phyloP scores from a whole-genome alignment of 1,140 invertebrate species.

The Philopotamus ludificatus region DNA sequence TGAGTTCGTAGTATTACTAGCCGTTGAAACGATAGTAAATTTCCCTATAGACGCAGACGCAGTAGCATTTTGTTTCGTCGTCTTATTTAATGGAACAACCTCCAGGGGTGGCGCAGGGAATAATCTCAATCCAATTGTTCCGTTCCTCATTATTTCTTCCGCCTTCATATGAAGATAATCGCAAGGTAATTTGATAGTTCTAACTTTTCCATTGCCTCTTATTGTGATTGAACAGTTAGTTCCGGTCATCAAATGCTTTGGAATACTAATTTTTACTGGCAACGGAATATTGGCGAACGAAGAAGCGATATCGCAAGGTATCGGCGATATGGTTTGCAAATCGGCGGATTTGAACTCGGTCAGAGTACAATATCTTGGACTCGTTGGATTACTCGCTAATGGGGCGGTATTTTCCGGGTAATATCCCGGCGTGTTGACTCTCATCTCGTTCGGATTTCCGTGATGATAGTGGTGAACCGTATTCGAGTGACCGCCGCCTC shows the following conservation, averaged over 20 bases:
- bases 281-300: constrained; percentile 19
- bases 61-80: too few species aligned
- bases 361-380: constrained; percentile 28
- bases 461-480: constrained; percentile 8
- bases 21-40: too few species aligned
- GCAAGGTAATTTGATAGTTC: constrained; percentile 30
- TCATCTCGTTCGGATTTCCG: neutral
- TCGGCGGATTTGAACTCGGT: constrained; percentile 12
- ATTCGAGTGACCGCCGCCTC: constrained; percentile 13
- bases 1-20: too few species aligned
- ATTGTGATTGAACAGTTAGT: constrained; percentile 26
- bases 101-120: constrained; percentile 17
- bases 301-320: constrained; percentile 35
- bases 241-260: constrained; percentile 5
- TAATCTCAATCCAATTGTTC: neutral
- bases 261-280: neutral
- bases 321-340: neutral
- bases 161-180: constrained; percentile 21
- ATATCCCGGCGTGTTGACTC: neutral
- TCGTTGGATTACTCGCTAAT: neutral
- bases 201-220: constrained; percentile 10
- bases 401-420: neutral
- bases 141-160: neutral
- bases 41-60: too few species aligned
- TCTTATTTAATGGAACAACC: constrained; percentile 25